phyloP scores from a whole-genome alignment of 2,113 vertebrate genomes.

The Dipodomys ordii region DNA sequence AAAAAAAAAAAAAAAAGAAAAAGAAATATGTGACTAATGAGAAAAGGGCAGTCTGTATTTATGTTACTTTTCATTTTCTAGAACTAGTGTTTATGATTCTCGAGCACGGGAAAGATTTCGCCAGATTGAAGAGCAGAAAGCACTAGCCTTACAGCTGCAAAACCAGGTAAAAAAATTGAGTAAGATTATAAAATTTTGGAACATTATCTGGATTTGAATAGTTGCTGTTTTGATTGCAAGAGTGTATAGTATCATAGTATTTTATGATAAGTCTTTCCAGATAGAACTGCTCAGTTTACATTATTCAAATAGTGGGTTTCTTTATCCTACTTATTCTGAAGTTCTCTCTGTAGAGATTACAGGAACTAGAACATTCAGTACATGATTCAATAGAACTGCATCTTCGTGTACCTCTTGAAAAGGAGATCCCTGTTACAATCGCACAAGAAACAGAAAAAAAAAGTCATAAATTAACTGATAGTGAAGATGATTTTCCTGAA shows the following conservation, averaged over 20 bases:
- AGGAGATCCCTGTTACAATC: constrained; percentile 93
- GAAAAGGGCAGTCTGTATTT: neutral
- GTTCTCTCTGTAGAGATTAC: constrained; percentile 89
- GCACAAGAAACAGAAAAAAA: constrained; percentile 85
- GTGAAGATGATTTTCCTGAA: constrained; percentile 94
- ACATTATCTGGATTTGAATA: neutral
- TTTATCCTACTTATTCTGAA: constrained; percentile 47
- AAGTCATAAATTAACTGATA: constrained; percentile 69
- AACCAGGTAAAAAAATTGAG: constrained; percentile 89
- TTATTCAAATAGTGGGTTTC: constrained; percentile 28
- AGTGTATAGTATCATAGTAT: neutral
- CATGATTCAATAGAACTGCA: constrained; percentile 90
- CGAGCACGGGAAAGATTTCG: constrained; percentile 95
- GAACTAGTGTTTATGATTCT: constrained; percentile 96
- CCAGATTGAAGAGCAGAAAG: constrained; percentile 95
- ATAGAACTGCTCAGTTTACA: neutral
- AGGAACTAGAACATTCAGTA: constrained; percentile 87
- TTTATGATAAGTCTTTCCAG: neutral
- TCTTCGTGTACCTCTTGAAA: constrained; percentile 95
- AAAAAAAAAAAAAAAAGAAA: neutral
- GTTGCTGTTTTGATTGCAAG: neutral
- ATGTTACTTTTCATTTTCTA: constrained; percentile 70
- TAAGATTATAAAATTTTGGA: constrained; percentile 15
- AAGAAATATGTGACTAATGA: neutral
- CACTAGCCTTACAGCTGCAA: constrained; percentile 91